Evolutionary conservation across 2,113 vertebrate species (phyloP).

Genomic region (Macroglossus sobrinus): DNA sequence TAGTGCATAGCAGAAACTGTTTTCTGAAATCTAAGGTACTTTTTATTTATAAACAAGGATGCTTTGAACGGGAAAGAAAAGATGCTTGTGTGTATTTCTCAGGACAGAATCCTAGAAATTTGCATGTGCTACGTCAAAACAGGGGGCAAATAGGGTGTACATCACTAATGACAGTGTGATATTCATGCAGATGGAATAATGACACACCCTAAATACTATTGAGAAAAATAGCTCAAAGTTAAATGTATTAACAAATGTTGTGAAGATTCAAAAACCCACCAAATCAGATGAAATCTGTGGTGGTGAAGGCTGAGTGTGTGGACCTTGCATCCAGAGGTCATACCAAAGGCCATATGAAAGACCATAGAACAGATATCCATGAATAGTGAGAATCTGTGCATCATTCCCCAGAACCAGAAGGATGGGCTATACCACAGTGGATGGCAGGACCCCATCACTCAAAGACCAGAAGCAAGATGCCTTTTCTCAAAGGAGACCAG

Average conservation of each 20-base stretch:
- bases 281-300: neutral
- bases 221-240: neutral
- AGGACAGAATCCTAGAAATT: neutral
- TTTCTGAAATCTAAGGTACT: neutral
- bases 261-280: neutral
- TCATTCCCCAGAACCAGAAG: neutral
- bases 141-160: neutral
- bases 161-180: neutral
- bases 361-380: rapidly evolving
- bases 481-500: neutral
- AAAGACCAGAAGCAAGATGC: neutral
- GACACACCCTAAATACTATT: neutral
- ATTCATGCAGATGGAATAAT: neutral
- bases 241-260: neutral
- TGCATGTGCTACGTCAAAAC: neutral
- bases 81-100: neutral
- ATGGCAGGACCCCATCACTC: neutral
- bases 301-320: neutral
- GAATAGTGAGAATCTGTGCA: neutral
- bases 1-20: neutral
- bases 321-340: neutral
- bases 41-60: neutral
- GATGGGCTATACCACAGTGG: too few species aligned
- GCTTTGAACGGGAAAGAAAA: neutral
- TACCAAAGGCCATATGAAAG: neutral